Conservation (phyloP, 1,140 invertebrate genomes). For the Conus ventricosus region DNA sequence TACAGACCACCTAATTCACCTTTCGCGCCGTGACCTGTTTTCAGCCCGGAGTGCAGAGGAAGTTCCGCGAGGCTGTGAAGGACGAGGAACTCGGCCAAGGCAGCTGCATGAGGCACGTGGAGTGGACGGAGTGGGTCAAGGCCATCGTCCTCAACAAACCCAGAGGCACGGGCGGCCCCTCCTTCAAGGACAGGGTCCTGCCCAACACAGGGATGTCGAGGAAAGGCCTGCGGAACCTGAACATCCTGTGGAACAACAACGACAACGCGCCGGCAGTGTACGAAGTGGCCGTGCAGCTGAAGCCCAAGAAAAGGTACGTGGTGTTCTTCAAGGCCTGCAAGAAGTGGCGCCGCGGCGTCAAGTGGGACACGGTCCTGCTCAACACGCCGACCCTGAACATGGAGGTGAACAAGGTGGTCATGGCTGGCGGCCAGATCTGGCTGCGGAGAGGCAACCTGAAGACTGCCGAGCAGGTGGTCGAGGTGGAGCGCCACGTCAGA, state of each 20-base stretch:
- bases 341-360: not conserved
- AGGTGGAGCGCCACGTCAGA: constrained; percentile 4
- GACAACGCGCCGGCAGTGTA: constrained; percentile 7
- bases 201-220: not conserved
- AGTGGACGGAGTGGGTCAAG: constrained; percentile 5
- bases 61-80: not conserved
- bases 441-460: constrained; percentile 21
- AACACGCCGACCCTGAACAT: not conserved
- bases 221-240: not conserved
- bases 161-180: not conserved
- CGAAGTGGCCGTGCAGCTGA: constrained; percentile 11
- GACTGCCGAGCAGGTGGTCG: not conserved
- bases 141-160: not conserved
- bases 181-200: not conserved
- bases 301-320: not conserved
- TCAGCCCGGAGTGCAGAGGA: not conserved
- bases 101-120: not conserved
- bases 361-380: constrained; percentile 26
- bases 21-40: not conserved
- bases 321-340: constrained; percentile 9
- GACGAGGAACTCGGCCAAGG: not conserved
- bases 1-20: too few species aligned
- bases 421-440: constrained; percentile 1
- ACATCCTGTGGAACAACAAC: not conserved
- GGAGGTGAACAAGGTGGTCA: constrained; percentile 16